A percentile compares a stretch with the other conserved stretches of the same genome.
Conservation (phyloP, 2,888 invertebrate species). For the Parnassius glacialis region DNA sequence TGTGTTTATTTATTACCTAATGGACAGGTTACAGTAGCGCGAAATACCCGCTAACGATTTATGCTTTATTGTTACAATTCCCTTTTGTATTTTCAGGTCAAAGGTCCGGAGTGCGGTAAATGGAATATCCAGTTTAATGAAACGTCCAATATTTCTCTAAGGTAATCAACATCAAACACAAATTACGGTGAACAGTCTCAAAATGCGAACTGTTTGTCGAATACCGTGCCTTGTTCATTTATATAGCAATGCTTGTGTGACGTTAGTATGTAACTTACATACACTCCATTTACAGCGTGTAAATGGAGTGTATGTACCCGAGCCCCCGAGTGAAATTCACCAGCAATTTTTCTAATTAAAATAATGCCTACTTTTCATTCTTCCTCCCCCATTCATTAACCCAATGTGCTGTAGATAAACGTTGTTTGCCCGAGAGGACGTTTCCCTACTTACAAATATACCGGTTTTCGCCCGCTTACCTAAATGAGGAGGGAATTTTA, state of each 20-base stretch:
- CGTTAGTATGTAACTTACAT: conserved; percentile 19
- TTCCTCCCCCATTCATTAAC: conserved; percentile 73
- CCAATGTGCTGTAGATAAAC: conserved; percentile 76
- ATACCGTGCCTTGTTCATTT: conserved; percentile 14
- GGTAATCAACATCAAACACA: conserved; percentile 5
- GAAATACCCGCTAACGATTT: conserved; percentile 36
- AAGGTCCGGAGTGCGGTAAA: conserved; percentile 21
- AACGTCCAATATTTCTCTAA: conserved; percentile 9
- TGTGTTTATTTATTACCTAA: conserved; percentile 75
- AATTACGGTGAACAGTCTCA: conserved; percentile 8
- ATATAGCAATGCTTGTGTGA: conserved; percentile 11
- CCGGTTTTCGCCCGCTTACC: conserved; percentile 59
- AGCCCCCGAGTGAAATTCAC: conserved; percentile 50
- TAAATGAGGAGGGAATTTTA: conserved; percentile 59
- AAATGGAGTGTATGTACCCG: conserved; percentile 27
- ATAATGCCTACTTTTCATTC: conserved; percentile 74
- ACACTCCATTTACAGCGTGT: conserved; percentile 25
- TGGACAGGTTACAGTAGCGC: conserved; percentile 66
- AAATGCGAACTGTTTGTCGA: conserved; percentile 18
- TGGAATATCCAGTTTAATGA: conserved; percentile 9
- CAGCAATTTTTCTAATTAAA: conserved; percentile 76
- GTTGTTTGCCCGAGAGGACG: conserved; percentile 65
- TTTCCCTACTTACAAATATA: conserved; percentile 64
- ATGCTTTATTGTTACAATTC: conserved; percentile 22
- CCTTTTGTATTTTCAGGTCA: conserved; percentile 25